Percentiles rank a stretch among this genome's conserved stretches.
These are phyloP conservation scores for Xyliphius kryptos DNA, from an alignment of 2,113 vertebrate genomes.

Conservation along the genomic window DNA sequence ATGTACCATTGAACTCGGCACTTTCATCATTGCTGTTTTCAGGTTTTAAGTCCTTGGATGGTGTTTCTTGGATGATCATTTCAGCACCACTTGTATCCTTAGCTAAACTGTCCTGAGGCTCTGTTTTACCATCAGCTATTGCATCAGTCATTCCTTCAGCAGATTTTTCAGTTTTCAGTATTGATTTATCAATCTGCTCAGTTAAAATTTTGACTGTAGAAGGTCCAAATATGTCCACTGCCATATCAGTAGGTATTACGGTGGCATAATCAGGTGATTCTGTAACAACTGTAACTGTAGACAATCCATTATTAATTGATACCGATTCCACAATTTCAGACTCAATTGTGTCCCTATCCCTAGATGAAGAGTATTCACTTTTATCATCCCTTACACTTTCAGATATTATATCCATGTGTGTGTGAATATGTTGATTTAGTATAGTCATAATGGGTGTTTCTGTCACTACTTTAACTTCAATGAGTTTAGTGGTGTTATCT, in stretches of 20 bases:
- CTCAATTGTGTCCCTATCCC: not conserved
- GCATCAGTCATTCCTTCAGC: not conserved
- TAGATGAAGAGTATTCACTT: too few species aligned
- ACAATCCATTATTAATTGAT: not conserved
- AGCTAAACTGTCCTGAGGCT: constrained; percentile 15
- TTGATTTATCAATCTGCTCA: not conserved
- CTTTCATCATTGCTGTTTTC: not conserved
- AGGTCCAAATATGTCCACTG: not conserved
- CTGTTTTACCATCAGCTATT: not conserved
- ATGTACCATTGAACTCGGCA: not conserved
- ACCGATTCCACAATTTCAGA: not conserved
- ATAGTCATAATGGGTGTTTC: not conserved
- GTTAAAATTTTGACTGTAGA: not conserved
- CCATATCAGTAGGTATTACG: not conserved
- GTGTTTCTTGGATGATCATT: not conserved
- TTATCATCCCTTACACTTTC: too few species aligned
- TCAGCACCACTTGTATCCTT: not conserved
- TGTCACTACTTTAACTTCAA: not conserved
- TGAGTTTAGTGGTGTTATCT: not conserved
- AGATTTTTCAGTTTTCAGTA: not conserved
- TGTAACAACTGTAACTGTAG: not conserved
- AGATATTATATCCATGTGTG: too few species aligned
- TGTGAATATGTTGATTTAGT: too few species aligned
- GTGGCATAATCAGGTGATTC: not conserved
- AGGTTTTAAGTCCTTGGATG: not conserved